Evolutionary conservation across 2,888 invertebrate species (phyloP).

Genomic region (Melolontha melolontha): DNA sequence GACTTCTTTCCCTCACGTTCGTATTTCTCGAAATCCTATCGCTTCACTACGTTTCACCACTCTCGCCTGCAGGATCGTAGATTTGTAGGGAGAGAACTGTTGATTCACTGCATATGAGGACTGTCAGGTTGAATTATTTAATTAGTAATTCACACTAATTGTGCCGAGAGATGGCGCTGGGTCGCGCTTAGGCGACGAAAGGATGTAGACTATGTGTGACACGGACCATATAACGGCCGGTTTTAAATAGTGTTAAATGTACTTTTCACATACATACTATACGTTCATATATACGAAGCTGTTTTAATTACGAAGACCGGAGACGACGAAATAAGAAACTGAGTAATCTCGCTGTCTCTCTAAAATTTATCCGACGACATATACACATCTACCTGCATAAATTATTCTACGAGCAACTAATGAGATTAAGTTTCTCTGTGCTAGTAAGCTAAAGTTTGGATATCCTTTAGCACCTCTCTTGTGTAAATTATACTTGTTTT

Average conservation of each 20-base stretch:
- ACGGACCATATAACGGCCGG: no score
- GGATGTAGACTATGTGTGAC: no score
- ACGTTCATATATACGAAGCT: no score
- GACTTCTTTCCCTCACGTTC: no score
- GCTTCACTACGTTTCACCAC: neutral
- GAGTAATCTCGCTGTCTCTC: no score
- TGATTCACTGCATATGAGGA: conserved; percentile 34
- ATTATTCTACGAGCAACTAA: conserved; percentile 29
- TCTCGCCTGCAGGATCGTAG: neutral
- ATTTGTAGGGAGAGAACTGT: neutral
- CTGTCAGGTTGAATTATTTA: conserved; percentile 35
- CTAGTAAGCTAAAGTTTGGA: neutral
- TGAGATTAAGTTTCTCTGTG: conserved; percentile 29
- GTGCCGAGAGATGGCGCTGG: conserved; percentile 7
- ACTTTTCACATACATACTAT: no score
- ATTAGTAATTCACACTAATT: conserved; percentile 37
- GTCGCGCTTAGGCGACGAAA: no score
- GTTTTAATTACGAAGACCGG: no score
- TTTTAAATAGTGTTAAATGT: no score
- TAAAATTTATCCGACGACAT: no score
- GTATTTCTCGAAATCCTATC: no score
- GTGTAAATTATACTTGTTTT: conserved; percentile 31
- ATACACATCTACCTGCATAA: conserved; percentile 22
- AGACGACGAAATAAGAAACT: no score
- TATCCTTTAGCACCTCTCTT: neutral